phyloP scores from a whole-genome alignment of 2,888 invertebrate genomes.

The Rhimphoctona megacephalus region DNA sequence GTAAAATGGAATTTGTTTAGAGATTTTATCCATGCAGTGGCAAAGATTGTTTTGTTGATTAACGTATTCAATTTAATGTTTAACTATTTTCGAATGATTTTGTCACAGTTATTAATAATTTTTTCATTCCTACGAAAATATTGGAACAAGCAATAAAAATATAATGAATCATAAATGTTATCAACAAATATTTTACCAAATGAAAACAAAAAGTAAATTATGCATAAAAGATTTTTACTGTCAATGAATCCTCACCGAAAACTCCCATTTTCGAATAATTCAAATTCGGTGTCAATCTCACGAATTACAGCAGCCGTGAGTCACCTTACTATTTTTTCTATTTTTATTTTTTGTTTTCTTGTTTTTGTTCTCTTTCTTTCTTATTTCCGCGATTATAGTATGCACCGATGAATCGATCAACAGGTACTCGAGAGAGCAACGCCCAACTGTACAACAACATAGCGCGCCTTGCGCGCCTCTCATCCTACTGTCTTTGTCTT shows the following conservation, averaged over 20 bases:
- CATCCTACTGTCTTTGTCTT: slow-evolving; percentile 53
- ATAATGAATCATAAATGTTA: background rate
- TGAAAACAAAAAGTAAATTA: background rate
- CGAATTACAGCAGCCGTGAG: background rate
- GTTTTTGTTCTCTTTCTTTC: background rate
- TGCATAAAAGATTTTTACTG: background rate
- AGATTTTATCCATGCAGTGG: background rate
- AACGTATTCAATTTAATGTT: background rate
- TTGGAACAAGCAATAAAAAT: background rate
- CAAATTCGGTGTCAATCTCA: background rate
- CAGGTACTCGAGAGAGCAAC: slow-evolving; percentile 71
- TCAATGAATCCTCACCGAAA: background rate
- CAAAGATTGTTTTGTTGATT: background rate
- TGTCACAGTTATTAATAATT: background rate
- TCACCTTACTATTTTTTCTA: slow-evolving; percentile 5
- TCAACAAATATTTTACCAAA: background rate
- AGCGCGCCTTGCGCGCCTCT: slow-evolving; percentile 60
- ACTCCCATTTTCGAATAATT: slow-evolving; percentile 9
- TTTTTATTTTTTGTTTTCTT: background rate
- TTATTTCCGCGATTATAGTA: slow-evolving; percentile 10
- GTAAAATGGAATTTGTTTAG: background rate
- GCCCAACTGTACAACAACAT: slow-evolving; percentile 67
- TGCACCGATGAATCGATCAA: slow-evolving; percentile 66
- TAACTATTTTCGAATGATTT: background rate
- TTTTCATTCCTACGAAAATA: background rate